Percentiles rank a stretch among this genome's conserved stretches.
phyloP scores from a whole-genome alignment of 2,797 vertebrate species.

The Simalia tracyae region DNA sequence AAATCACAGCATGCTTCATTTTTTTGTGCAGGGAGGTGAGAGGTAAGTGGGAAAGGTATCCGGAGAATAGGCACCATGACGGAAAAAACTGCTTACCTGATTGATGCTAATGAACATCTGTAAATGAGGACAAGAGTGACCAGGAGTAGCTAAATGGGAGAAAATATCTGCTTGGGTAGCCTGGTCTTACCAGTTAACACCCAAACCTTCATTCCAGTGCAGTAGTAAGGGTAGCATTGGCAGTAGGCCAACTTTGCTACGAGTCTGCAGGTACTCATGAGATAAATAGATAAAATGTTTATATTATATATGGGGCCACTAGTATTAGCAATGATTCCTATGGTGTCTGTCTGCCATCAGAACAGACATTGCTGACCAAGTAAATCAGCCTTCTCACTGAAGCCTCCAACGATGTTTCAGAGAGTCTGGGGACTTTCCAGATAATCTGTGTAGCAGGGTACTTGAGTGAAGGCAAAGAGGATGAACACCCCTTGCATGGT shows the following conservation, averaged over 20 bases:
- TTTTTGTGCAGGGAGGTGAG: background rate
- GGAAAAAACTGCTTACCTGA: background rate
- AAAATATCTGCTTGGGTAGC: background rate
- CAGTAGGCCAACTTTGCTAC: background rate
- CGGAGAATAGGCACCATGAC: background rate
- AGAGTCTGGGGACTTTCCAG: background rate
- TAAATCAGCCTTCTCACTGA: background rate
- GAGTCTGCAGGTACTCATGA: background rate
- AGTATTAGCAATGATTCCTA: background rate
- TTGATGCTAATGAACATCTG: background rate
- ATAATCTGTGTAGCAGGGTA: background rate
- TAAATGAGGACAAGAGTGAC: background rate
- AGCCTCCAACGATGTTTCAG: background rate
- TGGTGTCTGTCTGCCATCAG: background rate
- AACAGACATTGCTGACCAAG: background rate
- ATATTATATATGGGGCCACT: background rate
- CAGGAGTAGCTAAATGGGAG: background rate
- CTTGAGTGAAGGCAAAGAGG: background rate
- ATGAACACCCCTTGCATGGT: background rate
- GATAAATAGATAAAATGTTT: background rate
- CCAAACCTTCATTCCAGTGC: background rate
- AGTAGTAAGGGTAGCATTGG: background rate
- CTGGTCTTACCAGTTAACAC: background rate
- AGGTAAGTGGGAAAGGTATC: background rate
- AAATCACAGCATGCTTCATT: background rate